These are phyloP conservation scores for Ardeotis arabs DNA, from an alignment of 2,113 vertebrate species.

Conservation along the genomic window DNA sequence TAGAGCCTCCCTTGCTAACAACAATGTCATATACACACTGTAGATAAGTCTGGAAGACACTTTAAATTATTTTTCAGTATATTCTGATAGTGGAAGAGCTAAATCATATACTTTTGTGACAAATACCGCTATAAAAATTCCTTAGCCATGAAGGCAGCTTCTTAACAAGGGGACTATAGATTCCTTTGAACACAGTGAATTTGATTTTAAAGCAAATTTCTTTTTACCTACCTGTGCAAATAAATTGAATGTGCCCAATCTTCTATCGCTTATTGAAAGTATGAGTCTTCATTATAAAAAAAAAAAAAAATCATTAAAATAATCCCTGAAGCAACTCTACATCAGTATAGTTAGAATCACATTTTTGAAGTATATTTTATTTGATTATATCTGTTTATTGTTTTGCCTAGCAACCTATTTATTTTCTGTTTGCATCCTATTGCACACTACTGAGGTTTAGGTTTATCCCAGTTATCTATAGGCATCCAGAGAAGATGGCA, in stretches of 20 bases:
- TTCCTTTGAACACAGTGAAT: slow-evolving; percentile 2
- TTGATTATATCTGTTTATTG: neutral
- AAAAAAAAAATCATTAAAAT: neutral
- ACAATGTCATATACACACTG: slow-evolving; percentile 36
- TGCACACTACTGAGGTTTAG: neutral
- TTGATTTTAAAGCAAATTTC: slow-evolving; percentile 19
- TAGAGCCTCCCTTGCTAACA: slow-evolving; percentile 42
- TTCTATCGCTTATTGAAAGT: neutral
- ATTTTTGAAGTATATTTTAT: neutral
- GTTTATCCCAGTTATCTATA: neutral
- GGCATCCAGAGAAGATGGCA: neutral
- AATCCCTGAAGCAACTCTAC: neutral
- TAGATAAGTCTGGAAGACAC: slow-evolving; percentile 68
- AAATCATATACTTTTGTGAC: slow-evolving; percentile 55
- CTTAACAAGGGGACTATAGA: neutral
- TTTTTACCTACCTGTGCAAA: neutral
- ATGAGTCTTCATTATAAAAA: neutral
- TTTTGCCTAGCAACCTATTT: neutral
- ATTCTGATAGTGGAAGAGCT: slow-evolving; percentile 60
- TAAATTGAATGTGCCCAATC: neutral
- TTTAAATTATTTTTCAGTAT: slow-evolving; percentile 74
- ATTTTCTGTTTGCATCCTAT: neutral
- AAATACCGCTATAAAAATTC: slow-evolving; percentile 60
- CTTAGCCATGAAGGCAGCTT: slow-evolving; percentile 6
- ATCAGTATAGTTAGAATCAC: neutral